A percentile compares a stretch with the other conserved stretches of the same genome.
Evolutionary conservation across 2,113 vertebrate species (phyloP).

Genomic region (Zosterops hypoxanthus): DNA sequence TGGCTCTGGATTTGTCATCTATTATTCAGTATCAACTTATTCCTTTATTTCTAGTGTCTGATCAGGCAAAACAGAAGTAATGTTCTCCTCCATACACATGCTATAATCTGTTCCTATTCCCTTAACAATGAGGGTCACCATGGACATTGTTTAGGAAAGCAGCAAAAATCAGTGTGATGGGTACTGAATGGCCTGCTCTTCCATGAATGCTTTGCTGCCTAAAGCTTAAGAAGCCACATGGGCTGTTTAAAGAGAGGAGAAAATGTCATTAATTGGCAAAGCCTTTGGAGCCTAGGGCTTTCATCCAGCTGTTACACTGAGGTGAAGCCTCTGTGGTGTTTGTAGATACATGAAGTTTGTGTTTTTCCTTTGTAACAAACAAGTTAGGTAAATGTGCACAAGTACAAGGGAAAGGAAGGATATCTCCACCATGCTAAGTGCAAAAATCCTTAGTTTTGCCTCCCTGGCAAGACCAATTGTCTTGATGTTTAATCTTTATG

Average conservation of each 20-base stretch:
- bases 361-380: neutral
- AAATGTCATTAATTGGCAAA: slow-evolving; percentile 16
- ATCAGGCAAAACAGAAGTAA: neutral
- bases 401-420: neutral
- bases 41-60: neutral
- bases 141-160: neutral
- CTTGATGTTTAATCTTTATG: neutral
- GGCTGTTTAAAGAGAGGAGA: slow-evolving; percentile 1
- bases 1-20: neutral
- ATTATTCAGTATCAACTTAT: neutral
- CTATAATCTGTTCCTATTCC: neutral
- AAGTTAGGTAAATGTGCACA: neutral
- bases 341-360: neutral
- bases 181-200: neutral
- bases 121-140: neutral
- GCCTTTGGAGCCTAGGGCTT: neutral
- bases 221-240: slow-evolving; percentile 10
- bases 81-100: neutral
- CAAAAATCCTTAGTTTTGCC: neutral
- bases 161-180: slow-evolving; percentile 23
- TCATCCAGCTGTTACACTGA: neutral
- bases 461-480: neutral
- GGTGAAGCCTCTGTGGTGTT: neutral
- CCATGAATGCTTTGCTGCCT: neutral
- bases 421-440: neutral